Conservation (phyloP, 1,140 invertebrate species). For the Bemisia tabaci region DNA sequence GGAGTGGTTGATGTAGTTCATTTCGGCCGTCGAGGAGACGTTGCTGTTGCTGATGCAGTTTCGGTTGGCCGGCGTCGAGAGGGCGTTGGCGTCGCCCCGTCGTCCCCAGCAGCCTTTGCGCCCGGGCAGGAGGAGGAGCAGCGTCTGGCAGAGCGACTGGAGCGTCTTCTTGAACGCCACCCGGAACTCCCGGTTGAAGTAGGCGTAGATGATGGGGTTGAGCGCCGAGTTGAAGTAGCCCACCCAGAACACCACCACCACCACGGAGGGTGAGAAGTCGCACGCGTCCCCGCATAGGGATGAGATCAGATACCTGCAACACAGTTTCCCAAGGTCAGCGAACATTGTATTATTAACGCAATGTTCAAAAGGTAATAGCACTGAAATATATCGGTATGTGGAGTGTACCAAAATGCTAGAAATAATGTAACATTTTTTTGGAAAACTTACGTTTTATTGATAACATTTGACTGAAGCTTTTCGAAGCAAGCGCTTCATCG, state of each 20-base stretch:
- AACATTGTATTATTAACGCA: too few relatives aligned
- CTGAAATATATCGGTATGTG: too few relatives aligned
- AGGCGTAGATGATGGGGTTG: slow-evolving; percentile 92
- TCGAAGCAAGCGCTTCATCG: too few relatives aligned
- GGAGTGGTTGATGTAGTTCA: slow-evolving; percentile 22
- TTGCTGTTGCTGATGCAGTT: slow-evolving; percentile 18
- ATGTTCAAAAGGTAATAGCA: too few relatives aligned
- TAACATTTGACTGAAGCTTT: too few relatives aligned
- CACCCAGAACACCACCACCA: slow-evolving; percentile 86
- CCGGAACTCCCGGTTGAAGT: slow-evolving; percentile 91
- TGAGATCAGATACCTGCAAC: slow-evolving; percentile 63
- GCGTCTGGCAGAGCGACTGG: slow-evolving; percentile 55
- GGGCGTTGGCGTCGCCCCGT: slow-evolving; percentile 3
- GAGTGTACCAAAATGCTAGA: too few relatives aligned
- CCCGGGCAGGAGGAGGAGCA: slow-evolving; percentile 11
- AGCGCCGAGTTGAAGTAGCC: slow-evolving; percentile 95
- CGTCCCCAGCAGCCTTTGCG: neutral
- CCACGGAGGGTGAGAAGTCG: slow-evolving; percentile 57
- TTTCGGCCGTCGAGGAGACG: slow-evolving; percentile 19
- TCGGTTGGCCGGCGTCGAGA: slow-evolving; percentile 6
- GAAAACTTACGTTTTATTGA: neutral
- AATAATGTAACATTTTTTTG: too few relatives aligned
- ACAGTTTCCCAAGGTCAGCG: neutral
- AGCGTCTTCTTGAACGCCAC: slow-evolving; percentile 84
- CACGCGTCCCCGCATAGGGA: slow-evolving; percentile 56